phyloP scores from a whole-genome alignment of 2,888 invertebrate genomes.

The Cremastobaeus sp. region DNA sequence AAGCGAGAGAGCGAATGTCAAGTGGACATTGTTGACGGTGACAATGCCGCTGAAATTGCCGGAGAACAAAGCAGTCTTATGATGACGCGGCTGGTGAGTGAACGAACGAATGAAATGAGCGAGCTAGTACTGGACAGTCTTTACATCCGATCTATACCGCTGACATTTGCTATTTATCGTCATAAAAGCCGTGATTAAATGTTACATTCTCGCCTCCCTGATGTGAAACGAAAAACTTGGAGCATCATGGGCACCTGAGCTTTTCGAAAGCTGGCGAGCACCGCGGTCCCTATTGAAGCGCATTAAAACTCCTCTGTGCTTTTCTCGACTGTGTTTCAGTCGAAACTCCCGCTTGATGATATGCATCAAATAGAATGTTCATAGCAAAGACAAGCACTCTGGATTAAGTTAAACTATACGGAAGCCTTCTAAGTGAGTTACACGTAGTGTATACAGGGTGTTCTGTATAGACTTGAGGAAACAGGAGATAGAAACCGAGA shows the following conservation, averaged over 20 bases:
- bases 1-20: conserved; percentile 77
- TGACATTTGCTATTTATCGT: conserved; percentile 33
- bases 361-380: conserved; percentile 61
- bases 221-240: too few species aligned
- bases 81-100: conserved; percentile 76
- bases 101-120: conserved; percentile 70
- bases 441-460: conserved; percentile 66
- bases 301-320: not conserved
- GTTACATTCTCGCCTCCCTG: too few species aligned
- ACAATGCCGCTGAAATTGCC: conserved; percentile 79
- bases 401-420: conserved; percentile 72
- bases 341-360: conserved; percentile 45
- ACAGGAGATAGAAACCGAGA: conserved; percentile 58
- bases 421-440: conserved; percentile 67
- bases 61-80: conserved; percentile 78
- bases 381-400: conserved; percentile 64
- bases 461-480: conserved; percentile 63
- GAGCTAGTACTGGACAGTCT: conserved; percentile 70
- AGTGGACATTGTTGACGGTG: conserved; percentile 79
- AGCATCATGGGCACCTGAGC: too few species aligned
- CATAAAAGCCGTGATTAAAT: not conserved
- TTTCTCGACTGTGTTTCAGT: conserved; percentile 27
- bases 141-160: conserved; percentile 41
- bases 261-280: too few species aligned
- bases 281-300: too few species aligned